Evolutionary conservation across 2,888 invertebrate species (phyloP), one percentile per base, ranked within the genome.

Genomic region (Carcina quercana): DNA sequence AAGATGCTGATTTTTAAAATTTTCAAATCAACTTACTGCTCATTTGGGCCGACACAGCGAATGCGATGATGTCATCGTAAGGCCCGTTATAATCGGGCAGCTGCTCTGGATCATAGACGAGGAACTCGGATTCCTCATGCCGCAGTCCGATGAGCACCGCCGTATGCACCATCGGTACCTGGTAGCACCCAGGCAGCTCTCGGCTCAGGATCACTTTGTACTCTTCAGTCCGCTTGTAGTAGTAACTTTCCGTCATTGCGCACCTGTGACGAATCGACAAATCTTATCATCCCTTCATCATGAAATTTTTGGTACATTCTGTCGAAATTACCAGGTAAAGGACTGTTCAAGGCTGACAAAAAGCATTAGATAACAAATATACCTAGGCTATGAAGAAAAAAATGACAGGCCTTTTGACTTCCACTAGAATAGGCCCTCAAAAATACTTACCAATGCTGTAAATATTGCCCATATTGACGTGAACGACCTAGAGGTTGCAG

Each of bases 91-190:
- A 94, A n/a, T 73, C 59, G 2, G 57, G 52, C 0, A 91, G 52
- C 30, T 88, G 89, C 2, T 83, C 65, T 0, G 90, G 86, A 37
- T 89, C 80, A 57, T 96, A 98, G 0, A 95, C 93, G 5, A 98
- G 74, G 8, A 59, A 47, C 35, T 91, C 88, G 0, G 92, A 87
- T 1, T 65, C 62, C 1, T 59, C 52, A 33, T 76, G 72, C 11
- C 87, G 86, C 33, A 98, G 69, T 61, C 95, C 86, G 19, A 98
- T 86, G 22, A 98, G 74, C 8, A 97, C 89, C 3, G 94, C 93
- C 0, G 93, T 91, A 62, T 97, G 97, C 2, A 97, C 88, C 96
- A 97, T 94, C 0, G 97, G 95, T 0, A 98, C 97, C 3, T 78
- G 55, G 59, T 92, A 93, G 56, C 94, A 93, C 0, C 96, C 97